A percentile compares a stretch with the other conserved stretches of the same genome.
Conservation (phyloP, 2,888 invertebrate genomes). For the Drosophila mercatorum region DNA sequence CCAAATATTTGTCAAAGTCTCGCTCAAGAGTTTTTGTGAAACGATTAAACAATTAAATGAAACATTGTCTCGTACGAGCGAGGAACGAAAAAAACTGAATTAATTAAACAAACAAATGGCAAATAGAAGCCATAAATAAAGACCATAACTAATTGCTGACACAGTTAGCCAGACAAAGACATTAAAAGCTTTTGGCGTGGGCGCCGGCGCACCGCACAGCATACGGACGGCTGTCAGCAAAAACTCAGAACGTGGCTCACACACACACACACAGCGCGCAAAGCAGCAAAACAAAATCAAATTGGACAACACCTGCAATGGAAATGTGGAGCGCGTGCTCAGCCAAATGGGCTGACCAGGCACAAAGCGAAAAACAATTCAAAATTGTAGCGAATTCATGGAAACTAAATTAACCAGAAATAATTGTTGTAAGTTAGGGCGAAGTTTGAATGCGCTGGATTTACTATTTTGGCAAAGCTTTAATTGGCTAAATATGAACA, state of each 20-base stretch:
- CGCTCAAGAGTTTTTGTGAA: conserved; percentile 3
- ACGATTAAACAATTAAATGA: conserved; percentile 30
- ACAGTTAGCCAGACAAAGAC: conserved; percentile 73
- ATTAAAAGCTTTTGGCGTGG: conserved; percentile 62
- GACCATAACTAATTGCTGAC: conserved; percentile 75
- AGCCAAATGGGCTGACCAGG: conserved; percentile 37
- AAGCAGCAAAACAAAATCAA: conserved; percentile 14
- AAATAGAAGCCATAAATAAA: conserved; percentile 69
- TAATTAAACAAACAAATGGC: conserved; percentile 69
- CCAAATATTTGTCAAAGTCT: conserved; percentile 11
- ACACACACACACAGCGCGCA: not conserved
- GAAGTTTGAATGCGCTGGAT: not conserved
- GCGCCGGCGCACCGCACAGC: conserved; percentile 51
- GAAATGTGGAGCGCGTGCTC: conserved; percentile 60
- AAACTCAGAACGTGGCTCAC: conserved; percentile 51
- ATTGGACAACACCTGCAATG: conserved; percentile 63
- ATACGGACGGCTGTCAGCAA: conserved; percentile 53
- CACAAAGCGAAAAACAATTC: conserved; percentile 16
- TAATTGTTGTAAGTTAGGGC: not conserved
- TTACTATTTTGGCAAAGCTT: not conserved
- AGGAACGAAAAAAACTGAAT: conserved; percentile 36
- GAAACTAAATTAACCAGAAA: conserved; percentile 37
- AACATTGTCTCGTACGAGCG: conserved; percentile 33
- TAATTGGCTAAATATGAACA: no score
- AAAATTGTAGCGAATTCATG: conserved; percentile 18